Evolutionary conservation across 2,888 invertebrate genomes (phyloP).

Genomic region (Iphiclides podalirius): DNA sequence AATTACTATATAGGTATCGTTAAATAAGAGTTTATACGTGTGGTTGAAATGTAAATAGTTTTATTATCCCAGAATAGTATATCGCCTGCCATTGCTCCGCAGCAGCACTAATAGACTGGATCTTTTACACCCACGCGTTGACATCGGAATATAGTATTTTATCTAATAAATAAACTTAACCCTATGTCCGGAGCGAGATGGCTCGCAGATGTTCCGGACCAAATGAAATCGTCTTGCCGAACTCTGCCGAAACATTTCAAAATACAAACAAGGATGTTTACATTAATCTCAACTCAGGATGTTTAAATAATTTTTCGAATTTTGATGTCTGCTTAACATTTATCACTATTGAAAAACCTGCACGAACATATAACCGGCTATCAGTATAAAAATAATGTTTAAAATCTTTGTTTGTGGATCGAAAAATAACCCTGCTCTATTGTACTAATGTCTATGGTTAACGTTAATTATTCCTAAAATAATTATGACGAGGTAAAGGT

Average conservation of each 20-base stretch:
- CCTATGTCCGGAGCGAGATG: constrained; percentile 56
- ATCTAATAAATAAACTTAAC: constrained; percentile 76
- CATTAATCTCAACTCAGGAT: constrained; percentile 61
- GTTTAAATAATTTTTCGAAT: constrained; percentile 60
- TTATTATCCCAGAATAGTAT: constrained; percentile 7
- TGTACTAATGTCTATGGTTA: constrained; percentile 79
- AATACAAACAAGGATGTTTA: constrained; percentile 71
- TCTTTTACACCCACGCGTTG: constrained; percentile 51
- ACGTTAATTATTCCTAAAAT: constrained; percentile 77
- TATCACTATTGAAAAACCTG: constrained; percentile 67
- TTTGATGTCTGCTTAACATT: constrained; percentile 54
- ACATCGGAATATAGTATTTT: constrained; percentile 62
- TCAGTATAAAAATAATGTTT: constrained; percentile 79
- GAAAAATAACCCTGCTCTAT: constrained; percentile 81
- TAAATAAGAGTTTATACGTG: constrained; percentile 9
- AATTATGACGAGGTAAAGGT: constrained; percentile 76
- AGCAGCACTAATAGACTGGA: constrained; percentile 35
- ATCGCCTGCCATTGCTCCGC: constrained; percentile 42
- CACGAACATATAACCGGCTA: constrained; percentile 76
- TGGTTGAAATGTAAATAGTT: constrained; percentile 7
- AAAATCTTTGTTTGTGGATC: constrained; percentile 76
- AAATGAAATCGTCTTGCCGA: constrained; percentile 65
- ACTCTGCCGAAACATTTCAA: constrained; percentile 63
- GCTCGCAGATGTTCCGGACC: constrained; percentile 47
- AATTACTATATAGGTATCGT: constrained; percentile 6